Conservation (phyloP, 1,140 invertebrate species). For the Drosophila malerkotliana region DNA sequence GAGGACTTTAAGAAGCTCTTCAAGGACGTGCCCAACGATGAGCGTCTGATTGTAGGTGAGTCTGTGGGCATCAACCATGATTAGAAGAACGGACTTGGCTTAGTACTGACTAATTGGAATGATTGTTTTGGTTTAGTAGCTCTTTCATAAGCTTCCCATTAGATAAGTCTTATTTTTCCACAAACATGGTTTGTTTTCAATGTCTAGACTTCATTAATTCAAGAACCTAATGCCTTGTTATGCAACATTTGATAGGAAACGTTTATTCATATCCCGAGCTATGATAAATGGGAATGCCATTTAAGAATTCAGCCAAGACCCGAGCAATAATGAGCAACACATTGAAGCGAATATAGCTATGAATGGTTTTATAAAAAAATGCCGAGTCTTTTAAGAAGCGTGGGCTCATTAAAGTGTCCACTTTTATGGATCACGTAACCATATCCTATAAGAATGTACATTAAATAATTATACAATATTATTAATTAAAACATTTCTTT, state of each 20-base stretch:
- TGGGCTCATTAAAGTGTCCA: too few relatives aligned
- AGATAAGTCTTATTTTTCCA: too few relatives aligned
- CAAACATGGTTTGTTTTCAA: too few relatives aligned
- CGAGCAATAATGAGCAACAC: constrained; percentile 5
- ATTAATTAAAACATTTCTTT: constrained; percentile 1
- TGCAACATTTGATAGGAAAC: too few relatives aligned
- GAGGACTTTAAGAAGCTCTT: constrained; percentile 97
- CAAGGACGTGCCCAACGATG: constrained; percentile 95
- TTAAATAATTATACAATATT: neutral
- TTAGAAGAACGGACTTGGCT: neutral
- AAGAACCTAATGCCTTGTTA: too few relatives aligned
- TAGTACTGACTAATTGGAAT: too few relatives aligned
- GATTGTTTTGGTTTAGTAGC: too few relatives aligned
- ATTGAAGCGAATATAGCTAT: neutral
- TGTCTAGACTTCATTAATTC: too few relatives aligned
- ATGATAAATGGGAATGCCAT: neutral
- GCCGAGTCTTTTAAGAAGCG: too few relatives aligned
- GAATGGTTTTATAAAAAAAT: neutral
- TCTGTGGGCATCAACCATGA: constrained; percentile 18
- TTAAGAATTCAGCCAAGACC: neutral
- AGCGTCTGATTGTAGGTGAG: constrained; percentile 96
- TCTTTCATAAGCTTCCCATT: too few relatives aligned
- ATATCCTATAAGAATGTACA: neutral
- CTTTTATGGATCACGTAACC: too few relatives aligned
- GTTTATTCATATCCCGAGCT: neutral